Conservation (phyloP, 2,797 vertebrate genomes). For the Neopelma chrysocephalum region DNA sequence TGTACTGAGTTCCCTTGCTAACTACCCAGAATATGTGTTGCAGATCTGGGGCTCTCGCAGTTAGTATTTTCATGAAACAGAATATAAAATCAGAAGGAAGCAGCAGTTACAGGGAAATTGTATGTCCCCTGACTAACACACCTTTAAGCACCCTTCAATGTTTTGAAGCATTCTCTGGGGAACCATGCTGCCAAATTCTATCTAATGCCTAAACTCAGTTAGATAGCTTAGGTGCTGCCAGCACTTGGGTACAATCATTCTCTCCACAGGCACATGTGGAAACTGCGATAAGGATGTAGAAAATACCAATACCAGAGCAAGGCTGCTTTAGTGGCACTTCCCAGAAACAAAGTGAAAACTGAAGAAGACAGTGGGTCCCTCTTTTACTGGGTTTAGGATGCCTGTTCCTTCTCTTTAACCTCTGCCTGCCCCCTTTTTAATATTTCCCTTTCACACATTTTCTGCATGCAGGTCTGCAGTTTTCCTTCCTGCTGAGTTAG, state of each 20-base stretch:
- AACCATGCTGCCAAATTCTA: not conserved
- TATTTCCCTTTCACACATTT: not conserved
- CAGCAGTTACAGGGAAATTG: constrained; percentile 14
- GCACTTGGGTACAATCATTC: not conserved
- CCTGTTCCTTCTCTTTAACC: not conserved
- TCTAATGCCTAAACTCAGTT: not conserved
- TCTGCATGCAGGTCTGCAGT: not conserved
- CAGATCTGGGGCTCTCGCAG: not conserved
- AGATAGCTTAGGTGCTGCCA: not conserved
- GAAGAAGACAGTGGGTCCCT: not conserved
- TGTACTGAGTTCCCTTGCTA: not conserved
- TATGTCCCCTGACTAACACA: not conserved
- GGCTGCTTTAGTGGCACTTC: not conserved
- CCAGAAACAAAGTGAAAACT: not conserved
- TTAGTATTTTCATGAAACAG: constrained; percentile 12
- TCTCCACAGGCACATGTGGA: not conserved
- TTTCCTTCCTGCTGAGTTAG: constrained; percentile 38
- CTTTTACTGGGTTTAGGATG: not conserved
- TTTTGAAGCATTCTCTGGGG: constrained; percentile 3
- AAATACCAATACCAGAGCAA: not conserved
- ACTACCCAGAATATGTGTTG: not conserved
- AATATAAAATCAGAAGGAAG: constrained; percentile 44
- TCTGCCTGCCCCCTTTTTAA: not conserved
- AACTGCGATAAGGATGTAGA: not conserved
- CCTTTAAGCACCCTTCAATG: constrained; percentile 13